Conservation (phyloP, 2,888 invertebrate species). For the Drosophila longiperda region DNA sequence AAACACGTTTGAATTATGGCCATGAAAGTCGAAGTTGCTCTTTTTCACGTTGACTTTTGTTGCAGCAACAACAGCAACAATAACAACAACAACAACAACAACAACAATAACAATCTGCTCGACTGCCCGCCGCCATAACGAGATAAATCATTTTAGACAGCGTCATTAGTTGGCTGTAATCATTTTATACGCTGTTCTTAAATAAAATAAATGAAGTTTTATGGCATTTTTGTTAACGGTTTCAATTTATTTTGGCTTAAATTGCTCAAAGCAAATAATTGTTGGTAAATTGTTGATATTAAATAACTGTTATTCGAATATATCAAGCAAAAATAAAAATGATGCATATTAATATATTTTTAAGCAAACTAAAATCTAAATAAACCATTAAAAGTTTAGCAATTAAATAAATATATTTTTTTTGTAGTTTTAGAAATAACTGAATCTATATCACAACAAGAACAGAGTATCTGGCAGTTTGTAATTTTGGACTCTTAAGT, state of each 20-base stretch:
- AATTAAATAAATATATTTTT: not conserved
- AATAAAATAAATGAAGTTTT: not conserved
- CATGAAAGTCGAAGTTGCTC: slow-evolving; percentile 49
- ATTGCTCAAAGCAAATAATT: not conserved
- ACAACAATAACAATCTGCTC: slow-evolving; percentile 24
- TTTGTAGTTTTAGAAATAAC: no score
- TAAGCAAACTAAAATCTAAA: not conserved
- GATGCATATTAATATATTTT: not conserved
- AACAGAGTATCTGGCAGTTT: slow-evolving; percentile 4
- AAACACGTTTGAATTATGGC: slow-evolving; percentile 79
- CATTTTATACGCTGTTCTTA: slow-evolving; percentile 60
- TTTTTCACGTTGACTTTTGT: slow-evolving; percentile 75
- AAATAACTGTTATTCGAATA: not conserved
- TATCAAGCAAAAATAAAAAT: not conserved
- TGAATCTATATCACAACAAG: no score
- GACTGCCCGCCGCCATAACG: slow-evolving; percentile 65
- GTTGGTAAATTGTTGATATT: not conserved
- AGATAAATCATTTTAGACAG: slow-evolving; percentile 82
- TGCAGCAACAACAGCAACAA: slow-evolving; percentile 43
- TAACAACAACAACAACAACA: slow-evolving; percentile 5
- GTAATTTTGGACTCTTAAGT: not conserved
- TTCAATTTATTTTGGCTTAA: not conserved
- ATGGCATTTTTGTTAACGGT: not conserved
- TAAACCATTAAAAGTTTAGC: not conserved
- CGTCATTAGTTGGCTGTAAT: slow-evolving; percentile 82